Conservation (phyloP, 2,888 invertebrate species). For the Temnothorax ravouxi region DNA sequence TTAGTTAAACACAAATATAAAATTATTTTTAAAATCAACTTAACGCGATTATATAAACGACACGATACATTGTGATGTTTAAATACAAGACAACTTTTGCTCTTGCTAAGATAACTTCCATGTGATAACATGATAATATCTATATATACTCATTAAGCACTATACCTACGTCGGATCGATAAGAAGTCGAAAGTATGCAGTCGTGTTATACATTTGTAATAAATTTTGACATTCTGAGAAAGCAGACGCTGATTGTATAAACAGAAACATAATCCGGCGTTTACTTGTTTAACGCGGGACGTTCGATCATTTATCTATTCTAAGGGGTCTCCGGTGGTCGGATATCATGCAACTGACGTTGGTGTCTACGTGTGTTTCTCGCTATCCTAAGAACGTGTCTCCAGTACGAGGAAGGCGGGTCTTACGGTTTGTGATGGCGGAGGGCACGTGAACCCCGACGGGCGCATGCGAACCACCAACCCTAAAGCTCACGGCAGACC, state of each 20-base stretch:
- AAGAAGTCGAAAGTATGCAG: not conserved
- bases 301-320: conserved; percentile 66
- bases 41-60: not conserved
- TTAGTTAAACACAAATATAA: not conserved
- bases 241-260: conserved; percentile 9
- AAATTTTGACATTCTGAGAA: not conserved
- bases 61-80: conserved; percentile 2
- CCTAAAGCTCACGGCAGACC: conserved; percentile 74
- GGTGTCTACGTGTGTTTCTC: conserved; percentile 75
- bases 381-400: conserved; percentile 77
- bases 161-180: conserved; percentile 43
- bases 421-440: conserved; percentile 80
- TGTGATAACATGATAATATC: conserved; percentile 30
- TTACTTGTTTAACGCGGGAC: conserved; percentile 39
- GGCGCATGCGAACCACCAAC: conserved; percentile 82
- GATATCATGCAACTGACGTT: conserved; percentile 64
- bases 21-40: conserved; percentile 5
- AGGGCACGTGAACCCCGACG: conserved; percentile 81
- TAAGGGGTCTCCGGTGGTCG: conserved; percentile 71
- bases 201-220: conserved; percentile 4
- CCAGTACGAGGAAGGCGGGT: conserved; percentile 81
- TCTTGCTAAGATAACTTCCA: conserved; percentile 20
- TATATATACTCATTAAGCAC: conserved; percentile 26
- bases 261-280: conserved; percentile 1
- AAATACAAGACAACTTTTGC: conserved; percentile 9